These are phyloP conservation scores for Odontesthes bonariensis DNA, from an alignment of 2,113 vertebrate genomes.

Conservation along the genomic window DNA sequence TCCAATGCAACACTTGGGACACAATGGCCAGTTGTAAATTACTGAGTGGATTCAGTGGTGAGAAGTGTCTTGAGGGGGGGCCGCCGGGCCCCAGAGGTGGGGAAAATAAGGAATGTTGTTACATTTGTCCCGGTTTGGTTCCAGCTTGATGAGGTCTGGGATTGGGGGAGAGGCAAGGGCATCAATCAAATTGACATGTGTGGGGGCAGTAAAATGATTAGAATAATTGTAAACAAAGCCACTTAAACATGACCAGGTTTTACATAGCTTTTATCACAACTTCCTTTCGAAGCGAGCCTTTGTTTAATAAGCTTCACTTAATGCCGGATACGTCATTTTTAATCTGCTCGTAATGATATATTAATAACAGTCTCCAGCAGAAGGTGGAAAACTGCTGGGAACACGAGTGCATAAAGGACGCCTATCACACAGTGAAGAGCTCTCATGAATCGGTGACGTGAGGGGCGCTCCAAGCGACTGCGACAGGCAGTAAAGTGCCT, in stretches of 20 bases:
- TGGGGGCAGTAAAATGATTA: slow-evolving; percentile 70
- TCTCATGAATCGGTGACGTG: slow-evolving; percentile 43
- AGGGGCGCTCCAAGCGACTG: slow-evolving; percentile 35
- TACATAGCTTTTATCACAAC: slow-evolving; percentile 26
- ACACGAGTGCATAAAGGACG: slow-evolving; percentile 45
- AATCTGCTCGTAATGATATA: slow-evolving; percentile 59
- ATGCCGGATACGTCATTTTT: slow-evolving; percentile 49
- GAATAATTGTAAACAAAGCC: slow-evolving; percentile 74
- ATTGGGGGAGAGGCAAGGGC: slow-evolving; percentile 56
- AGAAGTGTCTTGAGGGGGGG: slow-evolving; percentile 67
- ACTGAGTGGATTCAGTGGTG: slow-evolving; percentile 65
- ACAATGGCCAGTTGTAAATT: slow-evolving; percentile 74
- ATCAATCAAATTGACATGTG: slow-evolving; percentile 76
- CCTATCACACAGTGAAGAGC: slow-evolving; percentile 31
- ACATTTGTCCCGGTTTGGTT: slow-evolving; percentile 54
- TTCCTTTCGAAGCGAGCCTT: slow-evolving; percentile 19
- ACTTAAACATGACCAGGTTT: slow-evolving; percentile 37
- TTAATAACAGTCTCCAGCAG: slow-evolving; percentile 60
- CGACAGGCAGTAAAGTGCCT: slow-evolving; percentile 57
- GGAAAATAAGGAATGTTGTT: slow-evolving; percentile 55
- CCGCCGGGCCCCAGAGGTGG: not conserved
- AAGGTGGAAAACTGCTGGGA: slow-evolving; percentile 43
- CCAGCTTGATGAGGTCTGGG: slow-evolving; percentile 73
- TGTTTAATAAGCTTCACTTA: slow-evolving; percentile 49
- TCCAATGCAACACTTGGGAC: slow-evolving; percentile 71